Evolutionary conservation across 2,797 vertebrate species (phyloP).

Genomic region (Acrossocheilus wenchowensis): DNA sequence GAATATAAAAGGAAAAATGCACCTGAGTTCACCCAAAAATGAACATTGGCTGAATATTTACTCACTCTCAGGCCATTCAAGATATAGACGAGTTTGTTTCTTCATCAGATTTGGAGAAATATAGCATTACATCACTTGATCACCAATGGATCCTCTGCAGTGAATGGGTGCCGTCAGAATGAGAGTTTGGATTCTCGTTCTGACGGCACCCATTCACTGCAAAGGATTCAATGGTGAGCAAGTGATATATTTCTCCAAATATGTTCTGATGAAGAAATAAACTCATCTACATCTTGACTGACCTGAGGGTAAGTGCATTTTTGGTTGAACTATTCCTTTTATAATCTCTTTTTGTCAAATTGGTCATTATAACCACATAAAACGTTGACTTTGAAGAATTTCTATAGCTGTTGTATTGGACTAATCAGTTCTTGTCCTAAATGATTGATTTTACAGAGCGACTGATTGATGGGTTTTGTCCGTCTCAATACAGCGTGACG

Average conservation of each 20-base stretch:
- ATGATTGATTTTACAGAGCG: slow-evolving; percentile 1
- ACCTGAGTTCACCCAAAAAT: neutral
- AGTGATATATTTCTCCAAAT: neutral
- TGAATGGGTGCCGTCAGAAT: neutral
- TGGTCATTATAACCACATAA: neutral
- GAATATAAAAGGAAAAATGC: neutral
- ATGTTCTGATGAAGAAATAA: neutral
- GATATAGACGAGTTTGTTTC: neutral
- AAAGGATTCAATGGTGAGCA: neutral
- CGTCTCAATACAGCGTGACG: neutral
- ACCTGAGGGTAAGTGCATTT: neutral
- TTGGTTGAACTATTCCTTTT: neutral
- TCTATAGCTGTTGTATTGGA: neutral
- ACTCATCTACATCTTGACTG: neutral
- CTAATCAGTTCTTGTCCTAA: neutral
- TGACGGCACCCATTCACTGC: neutral
- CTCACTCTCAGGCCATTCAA: neutral
- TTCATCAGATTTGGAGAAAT: neutral
- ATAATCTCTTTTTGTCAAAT: neutral
- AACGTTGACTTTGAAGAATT: neutral
- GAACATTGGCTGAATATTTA: neutral
- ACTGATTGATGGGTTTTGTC: neutral
- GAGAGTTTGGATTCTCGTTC: neutral
- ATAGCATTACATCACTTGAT: neutral
- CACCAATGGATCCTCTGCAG: neutral